Base-by-base conservation (phyloP, 2,888 invertebrate genomes). In the Rotaria magnacalcarata region DNA sequence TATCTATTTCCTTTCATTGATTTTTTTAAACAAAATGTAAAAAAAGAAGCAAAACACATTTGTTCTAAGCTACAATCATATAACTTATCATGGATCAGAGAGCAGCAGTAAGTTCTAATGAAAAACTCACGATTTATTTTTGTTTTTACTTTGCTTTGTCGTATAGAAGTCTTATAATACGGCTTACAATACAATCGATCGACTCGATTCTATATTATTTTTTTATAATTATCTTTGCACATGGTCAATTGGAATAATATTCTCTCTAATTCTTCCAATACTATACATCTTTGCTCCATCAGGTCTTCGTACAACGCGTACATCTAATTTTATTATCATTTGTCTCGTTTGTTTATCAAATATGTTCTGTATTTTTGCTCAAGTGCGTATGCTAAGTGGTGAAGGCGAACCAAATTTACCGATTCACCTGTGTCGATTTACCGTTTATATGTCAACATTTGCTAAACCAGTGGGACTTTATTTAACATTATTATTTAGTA, bases 401-500 rank as follows among this genome's bases (percentile, higher is more conserved):
- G 1, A 0, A 0, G 67, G 67, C 34, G 67, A 67, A 67, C 67
- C 67, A 34, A 67, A 67, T 34, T 67, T 67, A 67, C n/a, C 67
- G 2, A 14, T 67, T 67, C 67, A 67, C 34, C 16, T 5, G 19
- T 67, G 67, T 67, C 67, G 67, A 34, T 67, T 67, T 67, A 14
- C 34, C 19, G 67, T 67, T 67, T 67, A 34, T 34, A 34, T 67
- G 7, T 67, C 67, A 19, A 34, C 67, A 41, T 67, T 67, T 19
- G 67, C 67, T 34, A 67, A 67, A 34, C 67, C 67, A 34, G 14
- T 67, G 1, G 67, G 16, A 19, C 34, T 67, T 34, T 67, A 67
- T 67, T 67, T 67, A 67, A 67, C 67, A 67, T 67, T 67, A 67
- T 34, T 67, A 34, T 67, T 67, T 67, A 67, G 67, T 41, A 34